Percentiles rank a stretch among this genome's conserved stretches.
Evolutionary conservation across 2,113 vertebrate genomes (phyloP).

Genomic region (Brachyhypopomus occidentalis): DNA sequence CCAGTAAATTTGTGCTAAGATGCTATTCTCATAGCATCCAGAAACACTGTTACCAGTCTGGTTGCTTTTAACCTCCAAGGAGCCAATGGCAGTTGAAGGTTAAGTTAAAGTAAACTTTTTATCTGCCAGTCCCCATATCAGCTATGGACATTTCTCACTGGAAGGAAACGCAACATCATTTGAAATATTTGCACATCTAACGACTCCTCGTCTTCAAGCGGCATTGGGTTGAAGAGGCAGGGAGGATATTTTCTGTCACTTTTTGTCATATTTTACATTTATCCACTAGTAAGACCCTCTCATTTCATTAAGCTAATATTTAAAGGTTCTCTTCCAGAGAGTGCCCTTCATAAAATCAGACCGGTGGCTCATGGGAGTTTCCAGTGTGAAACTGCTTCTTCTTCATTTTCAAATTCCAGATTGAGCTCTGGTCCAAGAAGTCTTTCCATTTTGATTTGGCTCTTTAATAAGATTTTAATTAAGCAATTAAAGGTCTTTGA

Average conservation of each 20-base stretch:
- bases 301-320: slow-evolving; percentile 51
- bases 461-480: slow-evolving; percentile 76
- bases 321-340: slow-evolving; percentile 51
- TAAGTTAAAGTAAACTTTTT: slow-evolving; percentile 63
- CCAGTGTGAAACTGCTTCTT: not conserved
- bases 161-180: slow-evolving; percentile 67
- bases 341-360: slow-evolving; percentile 51
- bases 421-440: slow-evolving; percentile 62
- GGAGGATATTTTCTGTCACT: slow-evolving; percentile 62
- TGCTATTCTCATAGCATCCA: not conserved
- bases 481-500: slow-evolving; percentile 75
- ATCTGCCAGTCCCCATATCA: slow-evolving; percentile 68
- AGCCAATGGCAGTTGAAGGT: slow-evolving; percentile 65
- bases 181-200: slow-evolving; percentile 67
- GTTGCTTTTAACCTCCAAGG: slow-evolving; percentile 54
- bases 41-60: slow-evolving; percentile 8
- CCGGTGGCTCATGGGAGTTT: not conserved
- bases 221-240: slow-evolving; percentile 61
- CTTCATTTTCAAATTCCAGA: not conserved
- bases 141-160: slow-evolving; percentile 67
- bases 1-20: not conserved
- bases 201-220: slow-evolving; percentile 57
- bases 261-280: slow-evolving; percentile 63
- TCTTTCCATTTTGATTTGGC: slow-evolving; percentile 64
- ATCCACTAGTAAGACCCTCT: slow-evolving; percentile 54